Base-by-base conservation (phyloP, 1,140 invertebrate species). In the Tribolium castaneum region DNA sequence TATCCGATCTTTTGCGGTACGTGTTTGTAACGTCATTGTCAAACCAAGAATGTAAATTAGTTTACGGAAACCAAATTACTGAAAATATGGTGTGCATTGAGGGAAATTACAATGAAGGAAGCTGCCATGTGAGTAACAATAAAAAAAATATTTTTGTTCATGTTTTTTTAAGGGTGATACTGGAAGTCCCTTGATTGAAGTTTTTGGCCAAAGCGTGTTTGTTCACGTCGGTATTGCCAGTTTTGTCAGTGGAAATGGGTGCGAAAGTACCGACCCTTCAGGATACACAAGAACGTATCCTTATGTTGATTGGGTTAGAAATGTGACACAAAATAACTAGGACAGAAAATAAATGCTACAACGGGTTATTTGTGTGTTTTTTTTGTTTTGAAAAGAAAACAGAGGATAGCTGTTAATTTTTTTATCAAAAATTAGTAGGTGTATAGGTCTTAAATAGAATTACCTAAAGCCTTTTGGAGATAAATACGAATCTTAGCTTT, bases 1-100 rank as follows among this genome's bases (percentile, higher is more conserved):
- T 25, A 7, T 19, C 54, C 5, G 10, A 59, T 22, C 9, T 22
- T 9, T 22, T 59, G 7, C 22, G 22, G 10, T 14, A 19, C 19
- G 54, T 59, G 7, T n/a, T n/a, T 19, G 54, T 59, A 22, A 22
- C 22, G 9, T 59, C 54, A 10, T 22, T 59, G 30, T 19, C 54
- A 9, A 59, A 59, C 10, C 1, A 59, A n/a, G 54, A 59, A 59
- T 59, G 54, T n/a, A 59, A 10, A 22, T 0, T 59, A 1, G n/a
- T 30, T 22, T 59, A 59, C 22, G 54, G 54, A 59, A 59, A 59
- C n/a, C 54, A 59, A 12, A 59, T 59, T 9, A 59, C 16, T 25
- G 54, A 59, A 9, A 59, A 59, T 19, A 59, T 59, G 54, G 54
- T 59, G 7, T 59, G 54, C n/a, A 22, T 30, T 22, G 39, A 45